Base-by-base conservation (phyloP, 2,888 invertebrate genomes). In the Iphiclides podalirius region DNA sequence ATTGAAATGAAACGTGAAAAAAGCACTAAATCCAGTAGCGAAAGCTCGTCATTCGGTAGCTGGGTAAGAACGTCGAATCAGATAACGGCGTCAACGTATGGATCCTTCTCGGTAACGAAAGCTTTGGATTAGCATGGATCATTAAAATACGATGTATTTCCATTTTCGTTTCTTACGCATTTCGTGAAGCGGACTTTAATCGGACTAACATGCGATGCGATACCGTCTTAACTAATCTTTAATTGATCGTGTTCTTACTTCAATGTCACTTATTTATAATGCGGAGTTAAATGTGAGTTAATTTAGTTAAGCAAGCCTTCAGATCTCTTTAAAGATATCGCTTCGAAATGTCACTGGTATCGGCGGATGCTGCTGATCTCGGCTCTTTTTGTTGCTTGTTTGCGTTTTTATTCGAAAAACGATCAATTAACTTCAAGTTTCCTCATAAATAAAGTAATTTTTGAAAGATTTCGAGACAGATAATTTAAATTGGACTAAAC, bases 101-200 rank as follows among this genome's bases (percentile, higher is more conserved):
- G 37, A 43, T 49, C 43, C 43, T 49, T 43, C 43, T 12, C 15
- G 20, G 42, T 17, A 48, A 37, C 8, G 23, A 47, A 47, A 43
- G 37, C 37, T 35, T 43, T 12, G 11, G 38, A 43, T 47, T 43
- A 33, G 43, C 33, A 34, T 7, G 47, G 16, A 39, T 39, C 49
- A 26, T 49, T 49, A 49, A 38, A 43, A 34, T 42, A 13, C 23
- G 12, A 40, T 40, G n/a, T n/a, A n/a, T n/a, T n/a, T n/a, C n/a
- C n/a, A n/a, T 26, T 40, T 26, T 34, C 28, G 12, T 31, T 20
- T 41, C 28, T 40, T 36, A 2, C 37, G 7, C 28, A 7, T 20
- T 20, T 20, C 20, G 4, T 20, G 3, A 4, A 20, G 20, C 20
- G 3, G 3, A 20, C 6, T 20, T 20, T n/a, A n/a, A n/a, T n/a